These are phyloP conservation scores for Drosophila mojavensis DNA, from an alignment of 1,140 invertebrate species.

Conservation along the genomic window DNA sequence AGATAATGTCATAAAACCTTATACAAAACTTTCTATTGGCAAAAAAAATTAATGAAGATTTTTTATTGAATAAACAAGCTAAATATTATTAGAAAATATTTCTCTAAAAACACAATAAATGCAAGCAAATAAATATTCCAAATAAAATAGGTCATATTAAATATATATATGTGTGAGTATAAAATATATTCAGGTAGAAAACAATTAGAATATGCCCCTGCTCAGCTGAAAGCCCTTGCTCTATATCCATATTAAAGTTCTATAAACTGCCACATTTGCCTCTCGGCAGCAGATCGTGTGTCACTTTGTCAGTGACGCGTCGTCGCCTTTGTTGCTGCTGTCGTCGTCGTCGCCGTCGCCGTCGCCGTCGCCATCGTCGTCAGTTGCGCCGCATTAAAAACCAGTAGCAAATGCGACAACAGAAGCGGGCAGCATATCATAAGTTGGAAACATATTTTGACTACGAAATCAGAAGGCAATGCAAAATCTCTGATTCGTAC, in stretches of 20 bases:
- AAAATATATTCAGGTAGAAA: too few species aligned
- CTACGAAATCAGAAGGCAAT: slow-evolving; percentile 74
- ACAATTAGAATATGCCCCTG: too few species aligned
- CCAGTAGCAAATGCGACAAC: slow-evolving; percentile 62
- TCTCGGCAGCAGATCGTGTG: background rate
- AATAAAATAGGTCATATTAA: too few species aligned
- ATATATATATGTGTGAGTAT: too few species aligned
- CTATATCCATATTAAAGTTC: background rate
- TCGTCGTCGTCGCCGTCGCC: background rate
- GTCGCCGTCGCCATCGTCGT: slow-evolving; percentile 9
- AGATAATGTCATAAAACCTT: too few species aligned
- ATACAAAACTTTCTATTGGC: too few species aligned
- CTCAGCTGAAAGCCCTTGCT: too few species aligned
- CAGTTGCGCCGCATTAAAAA: slow-evolving; percentile 37
- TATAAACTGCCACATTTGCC: background rate
- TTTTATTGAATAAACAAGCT: too few species aligned
- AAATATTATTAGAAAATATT: too few species aligned
- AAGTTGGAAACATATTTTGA: slow-evolving; percentile 80
- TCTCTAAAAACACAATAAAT: too few species aligned
- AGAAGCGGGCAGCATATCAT: slow-evolving; percentile 66
- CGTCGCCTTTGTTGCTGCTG: slow-evolving; percentile 9
- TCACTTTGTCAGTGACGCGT: slow-evolving; percentile 24
- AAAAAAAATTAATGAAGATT: too few species aligned
- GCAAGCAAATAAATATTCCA: too few species aligned
- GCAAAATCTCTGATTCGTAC: slow-evolving; percentile 31